These are phyloP conservation scores for Neoaliturus tenellus DNA, from an alignment of 2,888 invertebrate genomes.

Conservation along the genomic window DNA sequence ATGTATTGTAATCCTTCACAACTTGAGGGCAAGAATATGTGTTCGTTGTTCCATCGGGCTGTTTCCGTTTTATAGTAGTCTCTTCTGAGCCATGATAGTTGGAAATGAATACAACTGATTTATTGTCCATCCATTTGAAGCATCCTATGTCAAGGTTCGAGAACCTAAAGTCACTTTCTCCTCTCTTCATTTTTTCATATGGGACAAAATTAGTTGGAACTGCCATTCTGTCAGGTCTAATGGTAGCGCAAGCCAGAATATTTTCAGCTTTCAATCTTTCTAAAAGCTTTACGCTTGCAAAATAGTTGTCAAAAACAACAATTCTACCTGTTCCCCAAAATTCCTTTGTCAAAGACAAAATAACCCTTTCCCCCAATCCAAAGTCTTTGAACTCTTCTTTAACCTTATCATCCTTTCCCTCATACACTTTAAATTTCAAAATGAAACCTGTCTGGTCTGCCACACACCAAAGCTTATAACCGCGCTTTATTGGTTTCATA, in stretches of 20 bases:
- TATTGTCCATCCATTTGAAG: conserved; percentile 61
- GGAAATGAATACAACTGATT: conserved; percentile 53
- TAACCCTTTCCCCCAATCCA: conserved; percentile 59
- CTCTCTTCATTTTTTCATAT: conserved; percentile 61
- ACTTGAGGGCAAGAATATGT: conserved; percentile 61
- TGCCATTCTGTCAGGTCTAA: conserved; percentile 53
- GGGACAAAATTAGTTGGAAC: conserved; percentile 29
- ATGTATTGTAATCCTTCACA: conserved; percentile 63
- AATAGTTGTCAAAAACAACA: conserved; percentile 61
- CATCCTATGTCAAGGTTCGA: conserved; percentile 54
- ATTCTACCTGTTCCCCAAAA: conserved; percentile 44
- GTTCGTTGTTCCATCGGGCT: conserved; percentile 31
- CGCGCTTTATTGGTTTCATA: conserved; percentile 58
- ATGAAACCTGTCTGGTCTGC: conserved; percentile 55
- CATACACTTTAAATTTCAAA: conserved; percentile 45
- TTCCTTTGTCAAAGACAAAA: conserved; percentile 56
- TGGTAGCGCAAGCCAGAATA: conserved; percentile 59
- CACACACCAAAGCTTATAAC: conserved; percentile 59
- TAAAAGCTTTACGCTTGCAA: conserved; percentile 56
- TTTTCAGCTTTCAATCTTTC: conserved; percentile 52
- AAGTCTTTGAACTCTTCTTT: conserved; percentile 60
- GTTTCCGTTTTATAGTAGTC: conserved; percentile 60
- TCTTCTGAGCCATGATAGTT: conserved; percentile 61
- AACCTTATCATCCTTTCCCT: conserved; percentile 32
- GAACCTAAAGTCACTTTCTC: conserved; percentile 60